Percentiles rank a stretch among this genome's conserved stretches.
These are phyloP conservation scores for Onthophagus sagittarius DNA, from an alignment of 2,888 invertebrate species.

Conservation along the genomic window DNA sequence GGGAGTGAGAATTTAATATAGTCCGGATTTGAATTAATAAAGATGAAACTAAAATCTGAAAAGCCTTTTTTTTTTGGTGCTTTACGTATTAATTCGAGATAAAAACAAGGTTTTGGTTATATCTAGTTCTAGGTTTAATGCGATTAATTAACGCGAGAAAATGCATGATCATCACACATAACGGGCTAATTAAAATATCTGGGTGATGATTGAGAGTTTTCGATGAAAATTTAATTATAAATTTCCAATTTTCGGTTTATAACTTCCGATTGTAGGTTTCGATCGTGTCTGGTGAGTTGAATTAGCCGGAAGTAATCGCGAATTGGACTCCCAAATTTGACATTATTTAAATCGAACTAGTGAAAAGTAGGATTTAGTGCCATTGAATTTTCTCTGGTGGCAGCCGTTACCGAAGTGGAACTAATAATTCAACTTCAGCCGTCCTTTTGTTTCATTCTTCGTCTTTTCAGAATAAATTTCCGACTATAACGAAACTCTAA, in stretches of 20 bases:
- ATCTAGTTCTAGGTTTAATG: too few species aligned
- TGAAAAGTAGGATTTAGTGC: constrained; percentile 8
- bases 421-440: constrained; percentile 3
- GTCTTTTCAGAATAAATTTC: not conserved
- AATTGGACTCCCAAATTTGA: constrained; percentile 7
- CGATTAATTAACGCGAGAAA: too few species aligned
- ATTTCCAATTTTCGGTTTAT: too few species aligned
- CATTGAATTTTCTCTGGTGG: not conserved
- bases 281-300: not conserved
- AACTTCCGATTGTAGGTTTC: not conserved
- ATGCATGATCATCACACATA: too few species aligned
- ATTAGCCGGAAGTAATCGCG: constrained; percentile 10
- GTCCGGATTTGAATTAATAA: too few species aligned
- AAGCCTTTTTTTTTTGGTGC: too few species aligned
- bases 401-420: constrained; percentile 4
- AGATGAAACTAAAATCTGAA: too few species aligned
- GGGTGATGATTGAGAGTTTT: too few species aligned
- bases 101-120: too few species aligned
- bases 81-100: too few species aligned
- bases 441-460: not conserved
- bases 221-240: not conserved
- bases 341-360: constrained; percentile 8
- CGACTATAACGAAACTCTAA: not conserved
- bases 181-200: too few species aligned
- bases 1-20: too few species aligned